Evolutionary conservation across 2,888 invertebrate species (phyloP).

Genomic region (Physocephala rufipes): DNA sequence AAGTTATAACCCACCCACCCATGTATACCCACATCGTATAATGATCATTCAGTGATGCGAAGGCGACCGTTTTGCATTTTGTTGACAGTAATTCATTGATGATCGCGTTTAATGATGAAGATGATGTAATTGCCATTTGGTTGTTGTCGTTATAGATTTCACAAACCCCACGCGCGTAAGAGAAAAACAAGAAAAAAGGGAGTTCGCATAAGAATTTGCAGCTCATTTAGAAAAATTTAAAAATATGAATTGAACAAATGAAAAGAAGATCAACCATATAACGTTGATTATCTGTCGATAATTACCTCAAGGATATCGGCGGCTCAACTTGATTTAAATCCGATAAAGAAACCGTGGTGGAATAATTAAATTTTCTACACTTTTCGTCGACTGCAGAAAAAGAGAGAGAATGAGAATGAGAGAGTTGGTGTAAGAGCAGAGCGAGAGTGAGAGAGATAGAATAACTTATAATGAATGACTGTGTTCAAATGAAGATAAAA

Average conservation of each 20-base stretch:
- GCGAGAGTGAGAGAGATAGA: conserved; percentile 19
- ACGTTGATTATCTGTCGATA: background rate
- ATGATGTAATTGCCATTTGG: no score
- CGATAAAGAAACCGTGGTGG: conserved; percentile 19
- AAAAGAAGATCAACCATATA: conserved; percentile 12
- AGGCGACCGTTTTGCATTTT: background rate
- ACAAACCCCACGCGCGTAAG: background rate
- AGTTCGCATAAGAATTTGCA: background rate
- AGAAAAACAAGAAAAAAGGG: background rate
- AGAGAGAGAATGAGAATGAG: conserved; percentile 34
- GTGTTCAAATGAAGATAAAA: conserved; percentile 11
- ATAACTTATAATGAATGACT: conserved; percentile 20
- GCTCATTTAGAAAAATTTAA: conserved; percentile 4
- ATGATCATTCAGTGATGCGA: background rate
- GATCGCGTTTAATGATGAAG: no score
- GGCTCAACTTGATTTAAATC: conserved; percentile 4
- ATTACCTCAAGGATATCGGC: background rate
- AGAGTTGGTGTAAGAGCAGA: conserved; percentile 23
- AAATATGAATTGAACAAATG: conserved; percentile 13
- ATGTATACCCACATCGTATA: background rate
- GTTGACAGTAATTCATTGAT: no score
- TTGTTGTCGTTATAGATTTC: no score
- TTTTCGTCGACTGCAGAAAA: conserved; percentile 36
- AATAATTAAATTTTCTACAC: conserved; percentile 13
- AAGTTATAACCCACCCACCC: background rate